Percentiles rank a stretch among this genome's conserved stretches.
phyloP scores from a whole-genome alignment of 2,797 vertebrate species.

The Microcaecilia unicolor region DNA sequence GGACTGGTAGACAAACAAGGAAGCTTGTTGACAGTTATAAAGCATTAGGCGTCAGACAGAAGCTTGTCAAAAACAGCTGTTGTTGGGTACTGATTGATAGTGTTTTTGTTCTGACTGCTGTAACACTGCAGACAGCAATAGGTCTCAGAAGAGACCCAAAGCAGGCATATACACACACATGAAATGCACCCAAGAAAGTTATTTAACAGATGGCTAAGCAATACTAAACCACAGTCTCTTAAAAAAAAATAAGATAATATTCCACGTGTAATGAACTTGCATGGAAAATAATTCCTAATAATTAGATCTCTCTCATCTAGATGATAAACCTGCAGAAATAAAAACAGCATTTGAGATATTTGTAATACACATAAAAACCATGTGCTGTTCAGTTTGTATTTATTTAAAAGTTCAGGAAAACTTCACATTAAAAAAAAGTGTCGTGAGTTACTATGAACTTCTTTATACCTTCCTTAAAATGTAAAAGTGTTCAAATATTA shows the following conservation, averaged over 20 bases:
- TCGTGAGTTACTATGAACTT: slow-evolving; percentile 2
- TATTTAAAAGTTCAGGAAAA: slow-evolving; percentile 20
- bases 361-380: slow-evolving; percentile 16
- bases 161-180: slow-evolving; percentile 31
- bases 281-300: slow-evolving; percentile 19
- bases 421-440: slow-evolving; percentile 15
- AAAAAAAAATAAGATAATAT: slow-evolving; percentile 33
- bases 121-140: slow-evolving; percentile 54
- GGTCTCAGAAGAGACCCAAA: slow-evolving; percentile 48
- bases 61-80: slow-evolving; percentile 94
- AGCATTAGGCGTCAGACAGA: slow-evolving; percentile 86
- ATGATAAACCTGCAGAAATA: slow-evolving; percentile 14
- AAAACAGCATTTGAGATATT: neutral
- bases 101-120: slow-evolving; percentile 78
- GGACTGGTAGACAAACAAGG: slow-evolving; percentile 65
- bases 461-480: slow-evolving; percentile 14
- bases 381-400: slow-evolving; percentile 9
- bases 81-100: slow-evolving; percentile 85
- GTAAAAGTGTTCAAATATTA: slow-evolving; percentile 17
- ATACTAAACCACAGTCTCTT: slow-evolving; percentile 38
- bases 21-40: slow-evolving; percentile 79
- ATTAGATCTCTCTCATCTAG: slow-evolving; percentile 23
- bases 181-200: slow-evolving; percentile 35
- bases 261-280: slow-evolving; percentile 36
- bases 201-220: slow-evolving; percentile 56